Conservation (phyloP, 2,797 vertebrate species). For the Pogonophryne albipinna region DNA sequence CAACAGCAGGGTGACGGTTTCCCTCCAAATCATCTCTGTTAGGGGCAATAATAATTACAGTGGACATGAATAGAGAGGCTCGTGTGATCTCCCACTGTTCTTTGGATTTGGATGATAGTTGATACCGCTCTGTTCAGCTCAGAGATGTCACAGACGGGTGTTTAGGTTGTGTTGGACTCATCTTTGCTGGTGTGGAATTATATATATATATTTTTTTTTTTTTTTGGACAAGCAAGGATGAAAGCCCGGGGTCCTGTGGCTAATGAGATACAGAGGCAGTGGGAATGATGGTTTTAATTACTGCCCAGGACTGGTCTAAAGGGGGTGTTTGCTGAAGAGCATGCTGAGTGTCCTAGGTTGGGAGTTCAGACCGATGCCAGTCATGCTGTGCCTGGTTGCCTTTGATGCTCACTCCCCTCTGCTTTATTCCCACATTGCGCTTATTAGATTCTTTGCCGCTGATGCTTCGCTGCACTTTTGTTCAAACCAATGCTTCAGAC, state of each 20-base stretch:
- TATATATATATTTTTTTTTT: slow-evolving; percentile 51
- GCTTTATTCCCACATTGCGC: slow-evolving; percentile 86
- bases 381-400: slow-evolving; percentile 94
- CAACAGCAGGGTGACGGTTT: slow-evolving; percentile 48
- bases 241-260: slow-evolving; percentile 91
- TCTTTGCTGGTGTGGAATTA: slow-evolving; percentile 72
- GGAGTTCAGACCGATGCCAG: slow-evolving; percentile 96
- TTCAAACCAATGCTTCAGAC: slow-evolving; percentile 73
- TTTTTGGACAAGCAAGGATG: slow-evolving; percentile 93
- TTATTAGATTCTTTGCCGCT: slow-evolving; percentile 82
- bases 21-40: slow-evolving; percentile 47
- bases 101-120: slow-evolving; percentile 60
- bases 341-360: slow-evolving; percentile 91
- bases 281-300: slow-evolving; percentile 99
- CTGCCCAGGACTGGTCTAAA: slow-evolving; percentile 90
- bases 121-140: slow-evolving; percentile 62
- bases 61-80: slow-evolving; percentile 51
- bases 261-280: slow-evolving; percentile 98
- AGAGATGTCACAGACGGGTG: slow-evolving; percentile 58
- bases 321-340: slow-evolving; percentile 88
- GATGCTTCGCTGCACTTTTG: slow-evolving; percentile 83
- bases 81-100: slow-evolving; percentile 56
- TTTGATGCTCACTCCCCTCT: slow-evolving; percentile 98
- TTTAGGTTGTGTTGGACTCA: slow-evolving; percentile 59
- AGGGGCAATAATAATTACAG: slow-evolving; percentile 56